Evolutionary conservation across 2,888 invertebrate species (phyloP), one percentile per base, ranked within the genome.

Genomic region (Beris chalybata): DNA sequence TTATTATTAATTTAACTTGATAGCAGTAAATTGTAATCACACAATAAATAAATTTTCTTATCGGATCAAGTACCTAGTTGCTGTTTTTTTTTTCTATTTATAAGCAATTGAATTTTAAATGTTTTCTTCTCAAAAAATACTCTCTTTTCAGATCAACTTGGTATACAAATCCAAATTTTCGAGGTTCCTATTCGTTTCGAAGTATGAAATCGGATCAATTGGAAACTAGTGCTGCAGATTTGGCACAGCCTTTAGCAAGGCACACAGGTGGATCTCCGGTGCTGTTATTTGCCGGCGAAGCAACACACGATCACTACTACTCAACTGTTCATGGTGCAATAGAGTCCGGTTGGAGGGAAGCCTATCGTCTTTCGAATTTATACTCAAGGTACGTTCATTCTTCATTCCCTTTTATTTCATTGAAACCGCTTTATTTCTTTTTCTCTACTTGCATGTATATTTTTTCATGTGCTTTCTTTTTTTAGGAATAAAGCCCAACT

Each of bases 301-400:
- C 89, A 0, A 86, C 88, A 0, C 86, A 88, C 13, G 83, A 84
- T 55, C 85, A 85, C 71, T 85, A 83, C 73, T 89, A 85, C 74
- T 85, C 85, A 0, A 86, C 88, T 0, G 89, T 88, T 0, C 90
- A 91, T 73, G 91, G 91, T 0, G 91, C 91, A 0, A 78, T 89
- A 0, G 89, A 89, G 74, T 84, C 86, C n/a, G 91, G 91, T 0
- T 85, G 85, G 75, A 83, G 91, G 44, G 91, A 91, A 75, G 91
- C 91, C 1, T 82, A 87, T 13, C 81, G 89, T 71, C 75, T 89
- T 30, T 80, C 83, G 38, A 73, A 75, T 4, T 74, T 75, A 59
- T 79, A 79, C 30, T 48, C 50, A 15, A 69, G 58, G 70, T 71
- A 59, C 57, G 69, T 64, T 29, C 5, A 45, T 15, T 22, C 4